Evolutionary conservation across 1,140 invertebrate species (phyloP).

Genomic region (Cydia fagiglandana): DNA sequence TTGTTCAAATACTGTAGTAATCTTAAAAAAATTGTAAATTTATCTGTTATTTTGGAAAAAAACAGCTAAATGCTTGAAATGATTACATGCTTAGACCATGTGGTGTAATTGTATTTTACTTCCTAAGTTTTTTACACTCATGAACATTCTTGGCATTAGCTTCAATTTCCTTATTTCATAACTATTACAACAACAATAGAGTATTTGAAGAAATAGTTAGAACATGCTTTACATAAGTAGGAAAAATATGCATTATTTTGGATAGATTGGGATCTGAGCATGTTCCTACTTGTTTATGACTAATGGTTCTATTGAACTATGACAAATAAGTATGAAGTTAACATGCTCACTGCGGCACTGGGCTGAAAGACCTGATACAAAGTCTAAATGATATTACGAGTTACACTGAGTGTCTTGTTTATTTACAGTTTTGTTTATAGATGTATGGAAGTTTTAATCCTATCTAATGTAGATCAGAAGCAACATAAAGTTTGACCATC

Average conservation of each 20-base stretch:
- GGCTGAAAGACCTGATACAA: too few species aligned
- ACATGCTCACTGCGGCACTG: too few species aligned
- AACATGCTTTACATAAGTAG: not conserved
- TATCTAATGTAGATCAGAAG: too few species aligned
- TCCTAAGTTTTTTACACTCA: slow-evolving; percentile 12
- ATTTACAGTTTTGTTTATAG: too few species aligned
- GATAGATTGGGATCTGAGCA: not conserved
- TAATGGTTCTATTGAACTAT: not conserved
- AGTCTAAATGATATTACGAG: too few species aligned
- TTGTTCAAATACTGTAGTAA: too few species aligned
- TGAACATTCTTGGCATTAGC: slow-evolving; percentile 12
- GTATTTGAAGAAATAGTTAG: not conserved
- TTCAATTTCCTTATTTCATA: not conserved
- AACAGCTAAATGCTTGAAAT: not conserved
- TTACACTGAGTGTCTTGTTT: too few species aligned
- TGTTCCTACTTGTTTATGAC: not conserved
- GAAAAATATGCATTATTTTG: not conserved
- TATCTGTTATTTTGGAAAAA: not conserved
- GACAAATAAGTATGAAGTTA: too few species aligned
- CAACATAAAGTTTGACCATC: too few species aligned
- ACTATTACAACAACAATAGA: not conserved
- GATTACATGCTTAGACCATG: not conserved
- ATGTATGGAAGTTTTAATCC: too few species aligned
- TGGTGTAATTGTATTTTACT: not conserved
- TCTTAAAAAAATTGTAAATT: not conserved